A percentile compares a stretch with the other conserved stretches of the same genome.
Evolutionary conservation across 2,888 invertebrate genomes (phyloP).

Genomic region (Acanthosoma haemorrhoidale): DNA sequence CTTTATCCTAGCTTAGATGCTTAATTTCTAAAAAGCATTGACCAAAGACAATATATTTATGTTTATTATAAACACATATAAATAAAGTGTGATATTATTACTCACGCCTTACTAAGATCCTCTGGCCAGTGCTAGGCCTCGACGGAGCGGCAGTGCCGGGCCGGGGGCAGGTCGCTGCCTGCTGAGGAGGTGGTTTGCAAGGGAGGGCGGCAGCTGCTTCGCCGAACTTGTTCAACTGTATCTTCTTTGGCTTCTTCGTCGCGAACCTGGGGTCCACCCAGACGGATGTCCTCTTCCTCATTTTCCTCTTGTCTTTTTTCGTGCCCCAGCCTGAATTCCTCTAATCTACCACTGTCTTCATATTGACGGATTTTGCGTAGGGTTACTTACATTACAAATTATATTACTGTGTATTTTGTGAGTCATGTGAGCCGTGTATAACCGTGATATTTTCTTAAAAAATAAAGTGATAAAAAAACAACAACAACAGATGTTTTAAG

Average conservation of each 20-base stretch:
- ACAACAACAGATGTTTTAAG: too few species aligned
- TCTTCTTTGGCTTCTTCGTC: neutral
- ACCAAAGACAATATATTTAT: too few species aligned
- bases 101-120: too few species aligned
- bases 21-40: too few species aligned
- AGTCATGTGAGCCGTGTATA: neutral
- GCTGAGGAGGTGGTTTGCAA: neutral
- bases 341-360: neutral
- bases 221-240: neutral
- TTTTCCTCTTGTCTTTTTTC: neutral
- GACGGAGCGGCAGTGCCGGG: neutral
- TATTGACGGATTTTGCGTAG: neutral
- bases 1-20: too few species aligned
- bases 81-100: too few species aligned
- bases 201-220: neutral
- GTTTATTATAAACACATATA: too few species aligned
- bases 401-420: neutral
- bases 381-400: neutral
- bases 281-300: neutral
- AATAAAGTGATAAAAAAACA: too few species aligned
- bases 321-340: neutral
- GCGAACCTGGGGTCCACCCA: slow-evolving; percentile 19
- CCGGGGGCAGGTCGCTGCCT: neutral
- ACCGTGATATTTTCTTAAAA: neutral
- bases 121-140: neutral